Evolutionary conservation across 1,140 invertebrate genomes (phyloP).

Genomic region (Condylostylus longicornis): DNA sequence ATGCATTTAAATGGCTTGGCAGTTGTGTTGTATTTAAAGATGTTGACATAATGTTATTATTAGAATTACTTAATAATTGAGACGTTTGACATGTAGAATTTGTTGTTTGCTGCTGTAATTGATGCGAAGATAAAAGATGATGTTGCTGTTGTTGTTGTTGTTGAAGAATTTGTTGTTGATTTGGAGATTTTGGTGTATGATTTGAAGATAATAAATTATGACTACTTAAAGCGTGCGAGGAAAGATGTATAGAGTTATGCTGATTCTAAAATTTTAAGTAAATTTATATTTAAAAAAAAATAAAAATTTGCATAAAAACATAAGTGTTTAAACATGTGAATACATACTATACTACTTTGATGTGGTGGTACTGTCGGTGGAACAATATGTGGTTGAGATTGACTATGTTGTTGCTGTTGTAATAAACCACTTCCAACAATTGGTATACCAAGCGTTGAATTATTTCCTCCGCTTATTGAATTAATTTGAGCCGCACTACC

Average conservation of each 20-base stretch:
- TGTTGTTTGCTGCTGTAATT: conserved; percentile 24
- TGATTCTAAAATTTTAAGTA: conserved; percentile 16
- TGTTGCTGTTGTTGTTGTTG: conserved; percentile 21
- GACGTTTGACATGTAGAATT: conserved; percentile 9
- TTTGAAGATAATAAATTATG: conserved; percentile 31
- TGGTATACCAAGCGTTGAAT: conserved; percentile 6
- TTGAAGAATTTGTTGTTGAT: conserved; percentile 23
- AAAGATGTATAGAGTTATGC: conserved; percentile 23
- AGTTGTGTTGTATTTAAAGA: conserved; percentile 25
- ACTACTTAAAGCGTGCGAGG: conserved; percentile 31
- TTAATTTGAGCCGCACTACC: not conserved
- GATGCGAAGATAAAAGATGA: conserved; percentile 9
- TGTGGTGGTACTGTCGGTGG: conserved; percentile 28
- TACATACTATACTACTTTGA: conserved; percentile 24
- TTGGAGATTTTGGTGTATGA: conserved; percentile 32
- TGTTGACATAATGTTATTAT: conserved; percentile 27
- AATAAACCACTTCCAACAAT: conserved; percentile 10
- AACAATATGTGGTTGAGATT: conserved; percentile 30
- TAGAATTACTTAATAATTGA: not conserved
- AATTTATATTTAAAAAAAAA: conserved; percentile 1
- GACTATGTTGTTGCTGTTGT: conserved; percentile 25
- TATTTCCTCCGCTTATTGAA: conserved; percentile 6
- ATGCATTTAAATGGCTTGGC: conserved; percentile 4
- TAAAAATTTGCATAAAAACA: conserved; percentile 1
- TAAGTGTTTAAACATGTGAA: not conserved